Percentiles rank a stretch among this genome's conserved stretches.
Evolutionary conservation across 92 coral and sea anemone genomes (phyloP).

Genomic region (Siderastrea siderea): DNA sequence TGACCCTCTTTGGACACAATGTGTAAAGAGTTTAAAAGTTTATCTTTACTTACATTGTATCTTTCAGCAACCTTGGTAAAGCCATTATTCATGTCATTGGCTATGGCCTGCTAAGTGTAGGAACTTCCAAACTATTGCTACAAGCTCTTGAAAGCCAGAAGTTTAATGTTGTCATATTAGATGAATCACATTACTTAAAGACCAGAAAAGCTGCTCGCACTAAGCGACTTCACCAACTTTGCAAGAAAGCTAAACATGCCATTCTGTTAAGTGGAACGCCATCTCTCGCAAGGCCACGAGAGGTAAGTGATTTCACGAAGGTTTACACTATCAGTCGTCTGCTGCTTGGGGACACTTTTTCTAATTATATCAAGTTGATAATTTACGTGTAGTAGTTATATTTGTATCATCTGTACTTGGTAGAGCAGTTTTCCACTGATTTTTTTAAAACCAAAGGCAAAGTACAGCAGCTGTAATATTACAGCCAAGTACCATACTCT

Average conservation of each 20-base stretch:
- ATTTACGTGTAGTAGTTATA: no score
- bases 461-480: no score
- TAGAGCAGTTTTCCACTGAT: no score
- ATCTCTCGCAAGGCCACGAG: slow-evolving; percentile 97
- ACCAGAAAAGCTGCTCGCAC: slow-evolving; percentile 84
- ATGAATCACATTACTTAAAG: slow-evolving; percentile 98
- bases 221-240: slow-evolving; percentile 83
- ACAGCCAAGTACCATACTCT: no score
- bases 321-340: no score
- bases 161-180: slow-evolving; percentile 85
- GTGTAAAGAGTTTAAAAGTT: neutral
- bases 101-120: slow-evolving; percentile 84
- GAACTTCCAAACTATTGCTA: slow-evolving; percentile 79
- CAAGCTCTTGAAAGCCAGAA: slow-evolving; percentile 80
- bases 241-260: slow-evolving; percentile 81
- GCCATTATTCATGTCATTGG: slow-evolving; percentile 86
- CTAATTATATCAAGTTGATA: no score
- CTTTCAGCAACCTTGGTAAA: slow-evolving; percentile 79
- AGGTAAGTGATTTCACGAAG: slow-evolving; percentile 58
- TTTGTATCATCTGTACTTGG: no score
- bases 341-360: no score
- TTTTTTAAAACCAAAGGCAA: no score
- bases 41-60: no score
- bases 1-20: neutral
- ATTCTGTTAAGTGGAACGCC: slow-evolving; percentile 95